Conservation (phyloP, 2,797 vertebrate genomes). For the Setipinna tenuifilis region DNA sequence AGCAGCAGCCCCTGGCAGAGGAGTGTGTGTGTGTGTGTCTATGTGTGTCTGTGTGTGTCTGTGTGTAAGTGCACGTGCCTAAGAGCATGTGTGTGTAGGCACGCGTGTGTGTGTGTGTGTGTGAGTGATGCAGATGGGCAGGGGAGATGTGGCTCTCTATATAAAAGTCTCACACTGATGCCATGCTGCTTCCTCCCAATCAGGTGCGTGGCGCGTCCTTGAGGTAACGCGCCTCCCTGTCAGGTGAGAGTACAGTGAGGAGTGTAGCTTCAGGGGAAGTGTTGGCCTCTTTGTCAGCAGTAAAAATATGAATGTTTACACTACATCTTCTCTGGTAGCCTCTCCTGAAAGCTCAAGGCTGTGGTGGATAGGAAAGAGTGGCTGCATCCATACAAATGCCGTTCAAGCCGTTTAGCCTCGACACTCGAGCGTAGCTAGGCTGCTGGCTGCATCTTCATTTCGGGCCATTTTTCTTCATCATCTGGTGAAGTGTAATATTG, state of each 20-base stretch:
- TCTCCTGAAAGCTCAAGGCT: not conserved
- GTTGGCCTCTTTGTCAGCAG: slow-evolving; percentile 19
- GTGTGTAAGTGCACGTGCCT: not conserved
- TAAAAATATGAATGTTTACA: not conserved
- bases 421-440: not conserved
- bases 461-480: not conserved
- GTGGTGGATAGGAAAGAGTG: not conserved
- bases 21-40: not conserved
- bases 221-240: not conserved
- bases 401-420: not conserved
- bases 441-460: not conserved
- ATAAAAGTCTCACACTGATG: not conserved
- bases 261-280: not conserved
- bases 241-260: not conserved
- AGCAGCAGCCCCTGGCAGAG: not conserved
- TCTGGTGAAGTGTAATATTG: not conserved
- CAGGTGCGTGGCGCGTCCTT: not conserved
- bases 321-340: not conserved
- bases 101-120: too few relatives aligned
- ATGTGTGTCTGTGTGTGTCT: not conserved
- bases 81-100: too few relatives aligned
- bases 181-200: not conserved
- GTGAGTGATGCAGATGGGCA: not conserved
- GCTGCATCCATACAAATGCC: not conserved
- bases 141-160: not conserved